phyloP scores from a whole-genome alignment of 2,113 vertebrate genomes.

The Poeciliopsis prolifica region DNA sequence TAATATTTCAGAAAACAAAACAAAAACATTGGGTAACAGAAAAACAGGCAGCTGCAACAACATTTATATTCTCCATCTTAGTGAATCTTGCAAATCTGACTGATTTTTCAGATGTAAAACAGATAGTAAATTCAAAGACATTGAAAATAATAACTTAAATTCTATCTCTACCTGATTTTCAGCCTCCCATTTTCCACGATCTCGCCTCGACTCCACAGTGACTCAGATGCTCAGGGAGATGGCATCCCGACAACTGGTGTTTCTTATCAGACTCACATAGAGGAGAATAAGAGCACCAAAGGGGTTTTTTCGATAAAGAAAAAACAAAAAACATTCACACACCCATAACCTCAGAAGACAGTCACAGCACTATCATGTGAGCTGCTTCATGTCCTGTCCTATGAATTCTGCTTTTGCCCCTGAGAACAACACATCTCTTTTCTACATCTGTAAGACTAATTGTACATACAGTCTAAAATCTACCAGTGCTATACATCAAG shows the following conservation, averaged over 20 bases:
- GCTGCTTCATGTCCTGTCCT: conserved; percentile 30
- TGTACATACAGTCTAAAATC: conserved; percentile 11
- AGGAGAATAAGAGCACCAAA: conserved; percentile 54
- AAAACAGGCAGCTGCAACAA: conserved; percentile 1
- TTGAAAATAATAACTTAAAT: conserved; percentile 15
- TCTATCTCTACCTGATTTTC: conserved; percentile 33
- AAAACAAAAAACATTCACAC: conserved; percentile 45
- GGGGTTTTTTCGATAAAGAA: conserved; percentile 3
- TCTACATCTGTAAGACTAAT: conserved; percentile 15
- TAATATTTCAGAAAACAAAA: conserved; percentile 4
- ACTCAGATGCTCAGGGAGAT: conserved; percentile 23
- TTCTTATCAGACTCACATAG: conserved; percentile 42
- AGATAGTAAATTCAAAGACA: neutral
- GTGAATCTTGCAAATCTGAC: neutral
- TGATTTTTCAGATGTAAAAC: neutral
- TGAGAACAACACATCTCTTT: conserved; percentile 27
- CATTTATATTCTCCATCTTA: neutral
- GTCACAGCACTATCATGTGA: conserved; percentile 81
- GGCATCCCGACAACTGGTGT: conserved; percentile 19
- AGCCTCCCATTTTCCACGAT: conserved; percentile 40
- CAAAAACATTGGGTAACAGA: neutral
- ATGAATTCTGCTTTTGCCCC: conserved; percentile 37
- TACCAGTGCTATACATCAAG: conserved; percentile 4
- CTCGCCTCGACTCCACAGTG: conserved; percentile 4
- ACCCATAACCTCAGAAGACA: conserved; percentile 63